These are phyloP conservation scores for Alaudala cheleensis DNA, from an alignment of 2,113 vertebrate species.

Conservation along the genomic window DNA sequence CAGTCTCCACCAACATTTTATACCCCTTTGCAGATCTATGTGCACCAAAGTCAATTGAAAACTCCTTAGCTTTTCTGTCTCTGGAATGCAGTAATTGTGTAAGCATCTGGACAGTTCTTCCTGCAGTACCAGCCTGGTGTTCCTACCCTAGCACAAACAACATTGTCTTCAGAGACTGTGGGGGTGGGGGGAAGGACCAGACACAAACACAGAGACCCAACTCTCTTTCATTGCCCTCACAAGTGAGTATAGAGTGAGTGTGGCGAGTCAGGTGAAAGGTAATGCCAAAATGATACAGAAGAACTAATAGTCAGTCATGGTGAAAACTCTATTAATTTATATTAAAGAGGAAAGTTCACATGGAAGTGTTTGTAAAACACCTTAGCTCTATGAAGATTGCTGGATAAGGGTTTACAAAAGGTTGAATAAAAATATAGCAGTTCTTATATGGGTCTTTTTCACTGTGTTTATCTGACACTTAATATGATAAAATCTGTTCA, in stretches of 20 bases:
- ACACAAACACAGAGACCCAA: not conserved
- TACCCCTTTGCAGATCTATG: not conserved
- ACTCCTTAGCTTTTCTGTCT: not conserved
- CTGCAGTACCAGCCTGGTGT: not conserved
- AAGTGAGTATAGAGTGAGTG: too few species aligned
- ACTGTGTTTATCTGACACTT: not conserved
- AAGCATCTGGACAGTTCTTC: not conserved
- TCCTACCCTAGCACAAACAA: not conserved
- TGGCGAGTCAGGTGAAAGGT: not conserved
- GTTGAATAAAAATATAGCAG: not conserved
- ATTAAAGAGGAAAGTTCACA: not conserved
- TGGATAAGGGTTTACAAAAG: not conserved
- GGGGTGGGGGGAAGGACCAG: not conserved
- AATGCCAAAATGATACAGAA: not conserved
- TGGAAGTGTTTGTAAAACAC: not conserved
- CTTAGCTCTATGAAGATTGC: not conserved
- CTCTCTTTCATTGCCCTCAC: not conserved
- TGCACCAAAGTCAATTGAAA: not conserved
- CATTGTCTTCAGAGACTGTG: accelerated
- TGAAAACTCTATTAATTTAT: not conserved
- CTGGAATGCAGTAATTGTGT: not conserved
- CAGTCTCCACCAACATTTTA: not conserved
- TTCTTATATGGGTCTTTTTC: not conserved
- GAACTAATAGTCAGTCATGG: not conserved
- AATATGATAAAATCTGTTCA: not conserved